Conservation (phyloP, 2,113 vertebrate species). For the Oncorhynchus kisutch region DNA sequence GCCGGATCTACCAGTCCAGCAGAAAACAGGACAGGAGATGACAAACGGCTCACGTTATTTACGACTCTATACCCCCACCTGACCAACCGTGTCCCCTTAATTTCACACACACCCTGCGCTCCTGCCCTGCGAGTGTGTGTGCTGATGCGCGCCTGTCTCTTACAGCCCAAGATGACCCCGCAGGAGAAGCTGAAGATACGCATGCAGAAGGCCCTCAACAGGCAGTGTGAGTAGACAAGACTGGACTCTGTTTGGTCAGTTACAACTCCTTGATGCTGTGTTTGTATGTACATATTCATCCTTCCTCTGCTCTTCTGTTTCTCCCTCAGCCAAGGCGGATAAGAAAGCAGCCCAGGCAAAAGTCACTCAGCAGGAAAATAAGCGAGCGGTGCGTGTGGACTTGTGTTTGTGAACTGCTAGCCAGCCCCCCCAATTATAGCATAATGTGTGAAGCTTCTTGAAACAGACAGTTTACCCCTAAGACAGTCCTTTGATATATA, state of each 20-base stretch:
- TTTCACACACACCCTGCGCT: slow-evolving; percentile 4
- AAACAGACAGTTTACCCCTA: no score
- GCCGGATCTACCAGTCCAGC: not conserved
- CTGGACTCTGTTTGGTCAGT: not conserved
- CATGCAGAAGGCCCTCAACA: slow-evolving; percentile 94
- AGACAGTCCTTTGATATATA: no score
- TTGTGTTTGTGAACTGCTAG: not conserved
- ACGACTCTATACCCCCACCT: no score
- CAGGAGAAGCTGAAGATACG: slow-evolving; percentile 88
- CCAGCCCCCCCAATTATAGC: no score
- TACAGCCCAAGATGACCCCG: slow-evolving; percentile 89
- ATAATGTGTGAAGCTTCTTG: not conserved
- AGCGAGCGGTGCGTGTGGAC: slow-evolving; percentile 79
- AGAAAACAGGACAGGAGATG: slow-evolving; percentile 18
- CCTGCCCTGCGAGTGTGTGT: not conserved
- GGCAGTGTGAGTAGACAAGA: slow-evolving; percentile 80
- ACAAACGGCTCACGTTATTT: slow-evolving; percentile 7
- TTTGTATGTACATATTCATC: not conserved
- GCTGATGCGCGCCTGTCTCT: slow-evolving; percentile 47
- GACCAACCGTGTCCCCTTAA: not conserved
- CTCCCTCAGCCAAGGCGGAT: slow-evolving; percentile 85
- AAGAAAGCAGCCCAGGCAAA: slow-evolving; percentile 92
- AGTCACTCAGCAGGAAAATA: slow-evolving; percentile 88
- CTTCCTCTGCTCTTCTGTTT: not conserved
- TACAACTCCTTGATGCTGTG: not conserved